Evolutionary conservation across 2,113 vertebrate species (phyloP), one percentile per base, ranked within the genome.

Genomic region (Neopipo cinnamomea): DNA sequence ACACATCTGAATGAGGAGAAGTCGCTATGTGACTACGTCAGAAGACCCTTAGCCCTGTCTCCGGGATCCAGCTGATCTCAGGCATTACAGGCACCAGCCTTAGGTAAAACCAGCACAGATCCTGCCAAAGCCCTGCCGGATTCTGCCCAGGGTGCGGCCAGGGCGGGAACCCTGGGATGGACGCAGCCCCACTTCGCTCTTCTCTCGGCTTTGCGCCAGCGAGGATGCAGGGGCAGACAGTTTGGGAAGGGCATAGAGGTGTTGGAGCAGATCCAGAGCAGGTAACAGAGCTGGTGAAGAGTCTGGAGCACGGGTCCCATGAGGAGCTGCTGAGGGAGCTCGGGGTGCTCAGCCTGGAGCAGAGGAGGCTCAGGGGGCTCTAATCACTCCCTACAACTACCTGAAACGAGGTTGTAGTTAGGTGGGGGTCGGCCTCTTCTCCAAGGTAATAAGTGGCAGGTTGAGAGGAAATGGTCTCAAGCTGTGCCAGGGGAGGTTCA

Each of bases 101-200:
- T 3, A 22, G 20, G 31, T 3, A 22, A 4, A 18, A 2, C 8
- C 27, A n/a, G 47, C 53, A 8, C 1, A 2, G 22, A 21, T 4
- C 4, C 16, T 3, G 31, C 27, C 46, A 0, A 33, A 17, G 63
- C 5, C 37, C 27, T 20, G 25, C 2, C 3, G 12, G 30, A 20
- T 55, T 13, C 49, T 3, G 41, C 24, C 24, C 30, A 3, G 8
- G 2, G 1, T 3, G 39, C 0, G 5, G 8, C 27, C 52, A 2
- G 50, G 31, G 10, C 8, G 11, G 52, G 20, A 30, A 33, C 39
- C 24, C 39, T 0, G 23, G 41, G 23, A 49, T 9, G 30, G 3
- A 1, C 9, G 7, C 52, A 21, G 8, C 8, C 14, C 27, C 42
- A 1, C 2, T 30, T 8, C 12, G 1, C 7, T 2, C 1, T 6